Conservation (phyloP, 2,113 vertebrate species). For the Rhegmatorhina hoffmannsi region DNA sequence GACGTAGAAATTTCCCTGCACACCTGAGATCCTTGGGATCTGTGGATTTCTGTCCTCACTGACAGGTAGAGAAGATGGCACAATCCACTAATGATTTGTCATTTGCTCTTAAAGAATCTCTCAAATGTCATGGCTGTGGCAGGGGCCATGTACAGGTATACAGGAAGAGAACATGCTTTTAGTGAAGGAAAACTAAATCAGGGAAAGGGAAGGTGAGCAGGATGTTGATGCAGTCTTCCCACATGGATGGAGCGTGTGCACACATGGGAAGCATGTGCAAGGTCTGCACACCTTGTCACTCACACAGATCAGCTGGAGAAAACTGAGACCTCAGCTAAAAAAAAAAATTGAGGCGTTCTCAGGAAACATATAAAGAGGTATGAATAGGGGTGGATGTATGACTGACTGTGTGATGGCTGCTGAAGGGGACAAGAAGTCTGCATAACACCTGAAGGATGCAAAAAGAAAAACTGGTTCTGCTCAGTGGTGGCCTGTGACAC, state of each 20-base stretch:
- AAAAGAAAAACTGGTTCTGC: background rate
- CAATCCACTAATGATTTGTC: background rate
- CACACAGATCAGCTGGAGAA: background rate
- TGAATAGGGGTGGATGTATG: background rate
- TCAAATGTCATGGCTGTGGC: background rate
- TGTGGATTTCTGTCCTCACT: background rate
- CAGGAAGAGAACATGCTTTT: background rate
- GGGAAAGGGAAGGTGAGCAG: background rate
- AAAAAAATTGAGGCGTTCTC: background rate
- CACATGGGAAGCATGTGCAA: too few relatives aligned
- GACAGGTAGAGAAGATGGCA: background rate
- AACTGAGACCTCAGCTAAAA: background rate
- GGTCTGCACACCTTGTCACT: background rate
- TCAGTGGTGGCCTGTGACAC: background rate
- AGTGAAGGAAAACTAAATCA: background rate
- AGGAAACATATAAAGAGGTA: background rate
- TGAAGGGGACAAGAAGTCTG: background rate
- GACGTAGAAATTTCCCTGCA: background rate
- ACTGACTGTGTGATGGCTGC: background rate
- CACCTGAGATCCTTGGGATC: background rate
- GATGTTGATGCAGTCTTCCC: background rate
- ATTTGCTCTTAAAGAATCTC: background rate
- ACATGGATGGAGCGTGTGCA: rapidly evolving
- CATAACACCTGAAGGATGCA: background rate
- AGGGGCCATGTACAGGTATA: background rate